Conservation (phyloP, 1,140 invertebrate species). For the Xylocopa sonorina region DNA sequence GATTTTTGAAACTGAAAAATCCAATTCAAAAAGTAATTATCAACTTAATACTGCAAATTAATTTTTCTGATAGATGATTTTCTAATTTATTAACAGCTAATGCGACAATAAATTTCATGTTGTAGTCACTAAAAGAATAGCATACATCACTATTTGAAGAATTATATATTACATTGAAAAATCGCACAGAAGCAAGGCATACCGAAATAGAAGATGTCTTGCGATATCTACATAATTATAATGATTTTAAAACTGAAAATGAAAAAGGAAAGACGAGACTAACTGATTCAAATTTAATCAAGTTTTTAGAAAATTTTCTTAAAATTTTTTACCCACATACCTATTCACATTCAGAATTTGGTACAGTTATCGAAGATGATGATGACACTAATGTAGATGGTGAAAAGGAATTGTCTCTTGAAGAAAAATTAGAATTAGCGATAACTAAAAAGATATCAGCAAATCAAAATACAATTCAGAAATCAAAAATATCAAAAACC, state of each 20-base stretch:
- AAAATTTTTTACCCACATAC: conserved; percentile 10
- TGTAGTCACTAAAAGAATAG: too few species aligned
- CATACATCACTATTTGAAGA: conserved; percentile 1
- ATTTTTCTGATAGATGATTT: too few species aligned
- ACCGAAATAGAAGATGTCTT: too few species aligned
- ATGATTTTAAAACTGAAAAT: conserved; percentile 27
- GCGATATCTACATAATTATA: too few species aligned
- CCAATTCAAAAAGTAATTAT: too few species aligned
- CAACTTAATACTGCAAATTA: too few species aligned
- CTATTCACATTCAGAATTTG: conserved; percentile 22
- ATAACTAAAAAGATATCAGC: too few species aligned
- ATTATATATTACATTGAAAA: conserved; percentile 7
- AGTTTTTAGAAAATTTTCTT: conserved; percentile 13
- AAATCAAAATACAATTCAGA: too few species aligned
- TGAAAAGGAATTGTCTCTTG: conserved; percentile 27
- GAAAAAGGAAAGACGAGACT: conserved; percentile 14
- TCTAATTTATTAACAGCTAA: neutral
- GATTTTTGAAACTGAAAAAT: too few species aligned
- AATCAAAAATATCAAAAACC: too few species aligned
- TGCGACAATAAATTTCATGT: too few species aligned
- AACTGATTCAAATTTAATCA: conserved; percentile 12
- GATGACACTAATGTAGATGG: conserved; percentile 28
- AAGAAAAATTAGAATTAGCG: conserved; percentile 4
- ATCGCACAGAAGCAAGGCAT: too few species aligned
- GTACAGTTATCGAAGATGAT: conserved; percentile 26